Evolutionary conservation across 2,888 invertebrate species (phyloP).

Genomic region (Mycogona germanica): DNA sequence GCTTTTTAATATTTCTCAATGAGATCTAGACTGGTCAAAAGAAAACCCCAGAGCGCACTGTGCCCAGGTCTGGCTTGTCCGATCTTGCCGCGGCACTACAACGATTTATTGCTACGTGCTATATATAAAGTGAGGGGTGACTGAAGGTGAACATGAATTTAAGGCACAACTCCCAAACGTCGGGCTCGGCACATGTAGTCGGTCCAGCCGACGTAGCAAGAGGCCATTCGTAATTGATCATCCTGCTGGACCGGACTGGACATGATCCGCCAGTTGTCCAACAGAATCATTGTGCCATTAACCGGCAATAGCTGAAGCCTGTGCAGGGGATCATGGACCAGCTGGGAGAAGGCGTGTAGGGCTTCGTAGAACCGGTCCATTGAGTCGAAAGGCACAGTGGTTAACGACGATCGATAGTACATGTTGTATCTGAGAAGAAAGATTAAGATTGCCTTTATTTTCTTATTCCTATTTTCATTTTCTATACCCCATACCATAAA

Average conservation of each 20-base stretch:
- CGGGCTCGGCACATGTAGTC: conserved; percentile 15
- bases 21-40: too few species aligned
- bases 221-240: background rate
- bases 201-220: conserved; percentile 14
- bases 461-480: background rate
- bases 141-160: too few species aligned
- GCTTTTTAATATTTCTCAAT: too few species aligned
- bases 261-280: conserved; percentile 15
- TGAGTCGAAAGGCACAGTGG: background rate
- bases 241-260: background rate
- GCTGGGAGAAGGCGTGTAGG: conserved; percentile 2
- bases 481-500: too few species aligned
- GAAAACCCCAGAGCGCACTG: too few species aligned
- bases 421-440: conserved; percentile 7
- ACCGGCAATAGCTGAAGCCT: background rate
- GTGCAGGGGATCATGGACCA: background rate
- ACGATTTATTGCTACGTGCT: too few species aligned
- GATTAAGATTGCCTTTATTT: background rate
- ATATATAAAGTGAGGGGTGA: too few species aligned
- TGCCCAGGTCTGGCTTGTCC: too few species aligned
- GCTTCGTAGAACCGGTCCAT: conserved; percentile 14
- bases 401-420: conserved; percentile 12
- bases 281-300: background rate
- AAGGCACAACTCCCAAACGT: background rate
- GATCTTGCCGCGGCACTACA: too few species aligned